Evolutionary conservation across 1,140 invertebrate genomes (phyloP).

Genomic region (Rhyacophila brunnea): DNA sequence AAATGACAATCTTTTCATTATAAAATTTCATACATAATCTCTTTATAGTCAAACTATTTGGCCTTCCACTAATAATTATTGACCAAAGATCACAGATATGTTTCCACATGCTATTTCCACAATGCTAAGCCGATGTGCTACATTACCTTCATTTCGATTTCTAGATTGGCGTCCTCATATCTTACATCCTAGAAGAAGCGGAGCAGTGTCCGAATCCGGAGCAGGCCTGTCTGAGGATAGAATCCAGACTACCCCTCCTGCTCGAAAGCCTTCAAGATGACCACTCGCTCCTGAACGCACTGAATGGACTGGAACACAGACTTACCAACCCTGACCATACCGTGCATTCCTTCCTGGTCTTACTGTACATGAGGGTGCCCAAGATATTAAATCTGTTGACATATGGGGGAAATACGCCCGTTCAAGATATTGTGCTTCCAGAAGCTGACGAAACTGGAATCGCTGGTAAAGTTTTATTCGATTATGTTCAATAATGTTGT

Average conservation of each 20-base stretch:
- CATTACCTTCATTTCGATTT: slow-evolving; percentile 32
- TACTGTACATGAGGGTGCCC: slow-evolving; percentile 61
- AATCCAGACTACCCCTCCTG: slow-evolving; percentile 67
- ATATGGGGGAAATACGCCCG: slow-evolving; percentile 40
- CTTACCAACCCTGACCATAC: slow-evolving; percentile 38
- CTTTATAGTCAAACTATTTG: too few species aligned
- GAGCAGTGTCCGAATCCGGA: slow-evolving; percentile 44
- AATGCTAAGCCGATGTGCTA: too few species aligned
- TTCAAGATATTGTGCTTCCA: slow-evolving; percentile 15
- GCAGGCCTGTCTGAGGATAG: slow-evolving; percentile 54
- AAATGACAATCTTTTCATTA: too few species aligned
- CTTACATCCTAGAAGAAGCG: slow-evolving; percentile 76
- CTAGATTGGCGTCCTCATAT: slow-evolving; percentile 62
- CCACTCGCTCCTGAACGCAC: slow-evolving; percentile 52
- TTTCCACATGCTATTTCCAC: too few species aligned
- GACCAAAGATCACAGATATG: too few species aligned
- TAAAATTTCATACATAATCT: too few species aligned
- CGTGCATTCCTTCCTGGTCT: slow-evolving; percentile 54
- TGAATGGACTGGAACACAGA: slow-evolving; percentile 46
- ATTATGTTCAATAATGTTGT: too few species aligned
- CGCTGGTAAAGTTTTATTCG: slow-evolving; percentile 15
- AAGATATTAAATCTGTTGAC: slow-evolving; percentile 47
- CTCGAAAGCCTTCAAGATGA: slow-evolving; percentile 65
- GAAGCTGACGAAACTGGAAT: slow-evolving; percentile 24
- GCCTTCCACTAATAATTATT: too few species aligned